phyloP scores from a whole-genome alignment of 2,797 vertebrate genomes.

The Anabacerthia variegaticeps region DNA sequence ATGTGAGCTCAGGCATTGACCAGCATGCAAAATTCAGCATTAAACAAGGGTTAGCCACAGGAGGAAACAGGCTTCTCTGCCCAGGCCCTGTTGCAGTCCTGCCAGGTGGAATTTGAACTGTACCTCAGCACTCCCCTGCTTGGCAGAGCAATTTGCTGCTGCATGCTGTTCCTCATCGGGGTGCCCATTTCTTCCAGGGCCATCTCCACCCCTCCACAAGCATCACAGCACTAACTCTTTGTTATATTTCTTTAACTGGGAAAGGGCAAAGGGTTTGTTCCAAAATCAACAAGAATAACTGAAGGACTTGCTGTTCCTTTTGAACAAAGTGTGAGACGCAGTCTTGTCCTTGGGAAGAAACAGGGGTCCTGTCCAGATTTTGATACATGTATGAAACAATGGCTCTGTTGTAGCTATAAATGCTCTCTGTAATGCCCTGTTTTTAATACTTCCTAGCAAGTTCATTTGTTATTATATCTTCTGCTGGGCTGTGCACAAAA shows the following conservation, averaged over 20 bases:
- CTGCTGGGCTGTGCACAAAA: slow-evolving; percentile 30
- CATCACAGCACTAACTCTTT: not conserved
- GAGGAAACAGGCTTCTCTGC: not conserved
- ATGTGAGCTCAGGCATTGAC: not conserved
- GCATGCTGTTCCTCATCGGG: rapidly evolving
- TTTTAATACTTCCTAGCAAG: slow-evolving; percentile 37
- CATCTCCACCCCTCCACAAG: not conserved
- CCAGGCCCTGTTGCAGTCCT: not conserved
- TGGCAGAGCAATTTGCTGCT: rapidly evolving
- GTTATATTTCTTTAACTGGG: not conserved
- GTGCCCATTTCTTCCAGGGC: not conserved
- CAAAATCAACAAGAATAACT: not conserved
- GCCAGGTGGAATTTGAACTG: not conserved
- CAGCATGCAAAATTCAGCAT: not conserved
- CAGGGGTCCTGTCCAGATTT: not conserved
- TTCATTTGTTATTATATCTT: slow-evolving; percentile 50
- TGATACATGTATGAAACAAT: not conserved
- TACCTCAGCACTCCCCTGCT: not conserved
- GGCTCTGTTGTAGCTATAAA: not conserved
- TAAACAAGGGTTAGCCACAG: not conserved
- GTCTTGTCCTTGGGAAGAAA: not conserved
- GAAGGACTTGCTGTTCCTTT: not conserved
- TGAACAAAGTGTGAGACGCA: not conserved
- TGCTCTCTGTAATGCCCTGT: not conserved
- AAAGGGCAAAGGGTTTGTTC: not conserved